Base-by-base conservation (phyloP, 2,797 vertebrate genomes). In the Leuciscus waleckii region DNA sequence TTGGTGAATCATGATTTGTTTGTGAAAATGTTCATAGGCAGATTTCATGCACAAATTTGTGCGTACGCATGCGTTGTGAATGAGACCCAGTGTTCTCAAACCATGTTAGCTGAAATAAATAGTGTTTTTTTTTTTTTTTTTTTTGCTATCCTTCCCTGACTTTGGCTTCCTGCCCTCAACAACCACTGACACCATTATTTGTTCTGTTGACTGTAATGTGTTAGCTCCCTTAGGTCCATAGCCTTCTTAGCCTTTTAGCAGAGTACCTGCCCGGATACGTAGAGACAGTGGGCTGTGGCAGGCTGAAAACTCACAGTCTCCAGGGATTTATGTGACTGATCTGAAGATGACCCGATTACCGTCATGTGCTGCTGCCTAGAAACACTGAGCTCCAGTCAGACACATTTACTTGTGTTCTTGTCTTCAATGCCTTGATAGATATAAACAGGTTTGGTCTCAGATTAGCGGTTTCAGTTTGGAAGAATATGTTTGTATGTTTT, bases 261-360 rank as follows among this genome's bases (percentile, higher is more conserved):
- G 65, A 29, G 37, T 61, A 74, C 16, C 61, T 63, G 19, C 32
- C 21, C 4, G 0, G 69, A 41, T 19, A 7, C 5, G 7, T 69
- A 23, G 83, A 26, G 39, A 54, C 19, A 67, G 41, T 61, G 16
- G 35, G 68, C n/a, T 9, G 21, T 7, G 16, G 19, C 41, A 56
- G 43, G 41, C 58, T 56, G 61, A 79, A 63, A 82, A 58, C 16
- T 13, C 65, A 65, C 29, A 16, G 78, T 67, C 67, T 51, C 19
- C 54, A 69, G 70, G 81, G 84, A 78, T 85, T 71, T 65, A 82
- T 85, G 86, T 71, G 79, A 81, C 84, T 82, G 86, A 87, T 87
- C 79, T 56, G 73, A 70, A 67, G 79, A 65, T 54, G 65, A 84
- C 56, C 67, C 35, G 70, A 71, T 85, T 80, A 69, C 41, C 17